phyloP scores from a whole-genome alignment of 2,797 vertebrate species.

The Gobio occitaniae region DNA sequence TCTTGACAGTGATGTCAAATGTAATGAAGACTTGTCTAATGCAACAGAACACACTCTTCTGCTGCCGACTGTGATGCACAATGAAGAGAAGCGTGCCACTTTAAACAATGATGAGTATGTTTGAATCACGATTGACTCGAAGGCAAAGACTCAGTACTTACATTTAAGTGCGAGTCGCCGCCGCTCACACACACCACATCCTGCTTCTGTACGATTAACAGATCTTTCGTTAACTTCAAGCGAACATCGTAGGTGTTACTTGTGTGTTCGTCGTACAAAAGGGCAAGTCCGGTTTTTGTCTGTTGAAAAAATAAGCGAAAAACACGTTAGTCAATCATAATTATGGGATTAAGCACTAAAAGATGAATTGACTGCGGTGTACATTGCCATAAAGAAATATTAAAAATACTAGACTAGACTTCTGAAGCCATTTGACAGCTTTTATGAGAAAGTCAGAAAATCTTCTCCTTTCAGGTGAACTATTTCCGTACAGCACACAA shows the following conservation, averaged over 20 bases:
- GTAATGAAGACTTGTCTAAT: conserved; percentile 42
- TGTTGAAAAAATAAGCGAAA: conserved; percentile 70
- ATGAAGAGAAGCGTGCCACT: background rate
- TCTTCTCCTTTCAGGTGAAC: background rate
- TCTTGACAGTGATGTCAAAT: conserved; percentile 29
- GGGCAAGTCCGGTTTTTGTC: conserved; percentile 89
- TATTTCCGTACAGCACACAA: background rate
- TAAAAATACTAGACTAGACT: background rate
- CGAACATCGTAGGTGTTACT: conserved; percentile 89
- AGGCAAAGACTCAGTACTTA: conserved; percentile 82
- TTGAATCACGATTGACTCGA: background rate
- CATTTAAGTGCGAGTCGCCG: conserved; percentile 83
- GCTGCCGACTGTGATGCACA: background rate
- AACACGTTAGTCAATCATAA: background rate
- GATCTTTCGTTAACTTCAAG: conserved; percentile 89
- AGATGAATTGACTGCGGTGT: background rate
- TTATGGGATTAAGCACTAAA: background rate
- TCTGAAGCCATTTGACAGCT: background rate
- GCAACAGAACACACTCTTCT: conserved; percentile 18
- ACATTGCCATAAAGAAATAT: no score
- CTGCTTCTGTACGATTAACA: conserved; percentile 91
- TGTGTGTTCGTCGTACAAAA: conserved; percentile 85
- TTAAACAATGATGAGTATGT: background rate
- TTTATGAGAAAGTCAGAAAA: background rate
- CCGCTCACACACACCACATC: conserved; percentile 88